Evolutionary conservation across 2,888 invertebrate species (phyloP).

Genomic region (Coelinius sp.): DNA sequence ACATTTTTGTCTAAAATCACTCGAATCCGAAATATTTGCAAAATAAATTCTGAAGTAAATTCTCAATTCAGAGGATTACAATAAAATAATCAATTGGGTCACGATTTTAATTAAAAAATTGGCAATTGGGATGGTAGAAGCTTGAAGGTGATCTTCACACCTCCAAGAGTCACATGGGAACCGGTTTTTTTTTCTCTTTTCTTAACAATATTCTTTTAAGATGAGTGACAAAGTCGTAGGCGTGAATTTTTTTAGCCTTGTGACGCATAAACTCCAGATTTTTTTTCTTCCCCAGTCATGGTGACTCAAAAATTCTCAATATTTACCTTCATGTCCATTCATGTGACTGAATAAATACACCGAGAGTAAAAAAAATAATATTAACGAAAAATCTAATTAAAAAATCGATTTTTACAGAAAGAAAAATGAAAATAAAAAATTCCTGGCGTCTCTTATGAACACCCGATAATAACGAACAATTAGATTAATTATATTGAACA

Average conservation of each 20-base stretch:
- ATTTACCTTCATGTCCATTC: not conserved
- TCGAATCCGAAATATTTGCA: no score
- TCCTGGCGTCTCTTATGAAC: not conserved
- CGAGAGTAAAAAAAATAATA: no score
- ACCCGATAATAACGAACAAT: not conserved
- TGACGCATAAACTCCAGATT: not conserved
- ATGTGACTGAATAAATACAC: not conserved
- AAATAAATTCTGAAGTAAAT: no score
- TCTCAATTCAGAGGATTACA: no score
- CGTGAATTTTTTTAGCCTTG: constrained; percentile 21
- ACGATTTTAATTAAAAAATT: not conserved
- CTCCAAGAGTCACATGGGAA: not conserved
- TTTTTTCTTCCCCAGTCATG: no score
- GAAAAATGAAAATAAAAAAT: no score
- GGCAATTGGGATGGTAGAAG: not conserved
- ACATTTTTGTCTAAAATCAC: no score
- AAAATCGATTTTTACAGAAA: no score
- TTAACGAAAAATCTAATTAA: no score
- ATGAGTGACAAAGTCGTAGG: not conserved
- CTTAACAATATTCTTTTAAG: not conserved
- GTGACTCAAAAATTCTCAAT: no score
- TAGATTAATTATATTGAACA: not conserved
- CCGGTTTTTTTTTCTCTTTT: not conserved
- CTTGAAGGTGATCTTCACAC: not conserved
- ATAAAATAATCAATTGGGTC: no score